A percentile compares a stretch with the other conserved stretches of the same genome.
Conservation (phyloP, 2,888 invertebrate genomes). For the Noctua comes region DNA sequence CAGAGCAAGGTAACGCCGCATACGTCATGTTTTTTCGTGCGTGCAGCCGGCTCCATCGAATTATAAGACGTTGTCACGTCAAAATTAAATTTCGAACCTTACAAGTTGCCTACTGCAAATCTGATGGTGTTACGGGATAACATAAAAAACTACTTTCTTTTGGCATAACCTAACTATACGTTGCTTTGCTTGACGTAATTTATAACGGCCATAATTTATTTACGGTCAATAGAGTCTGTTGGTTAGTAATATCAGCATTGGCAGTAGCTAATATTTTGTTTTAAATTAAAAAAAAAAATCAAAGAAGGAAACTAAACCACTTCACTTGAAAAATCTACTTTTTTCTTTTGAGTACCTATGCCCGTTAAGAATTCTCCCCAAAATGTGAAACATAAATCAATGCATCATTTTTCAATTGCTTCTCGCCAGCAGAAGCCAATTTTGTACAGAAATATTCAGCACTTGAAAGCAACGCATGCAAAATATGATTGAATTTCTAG, state of each 20-base stretch:
- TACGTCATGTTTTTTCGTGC: too few species aligned
- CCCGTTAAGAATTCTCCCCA: neutral
- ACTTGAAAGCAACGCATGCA: neutral
- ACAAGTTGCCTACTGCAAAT: neutral
- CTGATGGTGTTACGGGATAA: neutral
- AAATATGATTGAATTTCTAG: neutral
- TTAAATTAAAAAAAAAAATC: too few species aligned
- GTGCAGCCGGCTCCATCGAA: too few species aligned
- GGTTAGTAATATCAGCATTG: neutral
- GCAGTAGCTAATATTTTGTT: neutral
- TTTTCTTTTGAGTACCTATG: neutral
- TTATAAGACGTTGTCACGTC: too few species aligned
- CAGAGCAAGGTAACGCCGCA: too few species aligned
- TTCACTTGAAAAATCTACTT: neutral
- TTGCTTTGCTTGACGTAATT: neutral
- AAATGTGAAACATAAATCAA: neutral
- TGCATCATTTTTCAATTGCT: neutral
- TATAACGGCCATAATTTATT: neutral
- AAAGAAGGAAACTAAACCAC: neutral
- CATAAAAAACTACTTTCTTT: neutral
- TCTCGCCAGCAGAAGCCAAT: neutral
- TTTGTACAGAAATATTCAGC: neutral
- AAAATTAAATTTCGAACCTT: neutral
- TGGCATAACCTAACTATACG: neutral
- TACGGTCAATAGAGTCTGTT: neutral